Evolutionary conservation across 2,888 invertebrate species (phyloP), one percentile per base, ranked within the genome.

Genomic region (Tipula lateralis): DNA sequence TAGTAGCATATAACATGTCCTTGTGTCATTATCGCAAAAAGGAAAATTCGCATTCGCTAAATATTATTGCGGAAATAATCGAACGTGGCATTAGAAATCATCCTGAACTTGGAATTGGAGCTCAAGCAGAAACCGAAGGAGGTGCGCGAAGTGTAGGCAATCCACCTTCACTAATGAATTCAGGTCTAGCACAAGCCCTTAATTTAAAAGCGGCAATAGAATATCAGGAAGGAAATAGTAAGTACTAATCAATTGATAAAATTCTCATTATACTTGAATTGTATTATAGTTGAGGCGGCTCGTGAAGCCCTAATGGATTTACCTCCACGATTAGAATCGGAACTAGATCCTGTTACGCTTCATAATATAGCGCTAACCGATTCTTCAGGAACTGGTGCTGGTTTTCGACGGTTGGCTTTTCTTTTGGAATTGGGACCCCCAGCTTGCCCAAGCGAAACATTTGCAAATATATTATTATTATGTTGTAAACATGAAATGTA

Each of bases 201-300:
- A 99, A 99, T 91, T 92, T 99, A 29, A 99, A 99, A 92, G 98
- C 99, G 9, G 99, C 99, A 3, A 97, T 99, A 87, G 99, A 99
- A 90, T 99, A 97, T 90, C 97, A 98, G 89, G 92, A 96, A 84
- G 96, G 95, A 89, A 96, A 97, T 89, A 92, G 96, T 91, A 91
- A 88, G 87, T 16, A 6, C 39, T 7, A 16, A 29, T n/a, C n/a
- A n/a, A n/a, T n/a, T 24, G 3, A n/a, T 44, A 44, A 44, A 9
- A 2, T 16, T 44, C 3, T 44, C 2, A 36, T 6, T 6, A 32
- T 32, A 4, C 32, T 32, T 32, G 32, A 4, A 32, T 6, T 32
- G 5, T 6, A 36, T 36, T n/a, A 44, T 90, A 93, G 94, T 94
- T 87, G 96, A 96, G 87, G 95, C 96, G 1, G 95, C 97, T 0